phyloP scores from a whole-genome alignment of 2,797 vertebrate genomes.

The Xiphorhynchus erythropygius region DNA sequence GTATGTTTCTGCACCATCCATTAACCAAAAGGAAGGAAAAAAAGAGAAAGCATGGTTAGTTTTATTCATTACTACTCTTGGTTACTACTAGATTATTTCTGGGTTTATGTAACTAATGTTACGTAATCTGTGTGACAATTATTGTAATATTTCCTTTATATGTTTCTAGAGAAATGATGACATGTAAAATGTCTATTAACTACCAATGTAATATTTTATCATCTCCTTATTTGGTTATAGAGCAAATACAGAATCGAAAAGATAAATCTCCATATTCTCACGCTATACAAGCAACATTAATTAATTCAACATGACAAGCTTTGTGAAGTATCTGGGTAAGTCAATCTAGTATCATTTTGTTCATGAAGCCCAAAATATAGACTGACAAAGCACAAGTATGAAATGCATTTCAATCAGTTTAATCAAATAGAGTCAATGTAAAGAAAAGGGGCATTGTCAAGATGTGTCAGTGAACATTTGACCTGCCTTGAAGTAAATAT shows the following conservation, averaged over 20 bases:
- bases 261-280: conserved; percentile 50
- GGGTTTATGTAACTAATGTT: not conserved
- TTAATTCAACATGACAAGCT: conserved; percentile 62
- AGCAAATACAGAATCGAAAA: conserved; percentile 21
- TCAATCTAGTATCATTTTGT: conserved; percentile 55
- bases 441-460: conserved; percentile 68
- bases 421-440: conserved; percentile 64
- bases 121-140: not conserved
- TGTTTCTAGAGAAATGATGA: not conserved
- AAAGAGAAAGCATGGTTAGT: not conserved
- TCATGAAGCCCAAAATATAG: conserved; percentile 47
- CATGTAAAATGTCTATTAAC: not conserved
- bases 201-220: not conserved
- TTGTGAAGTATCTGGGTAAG: conserved; percentile 63
- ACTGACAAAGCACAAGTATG: conserved; percentile 65
- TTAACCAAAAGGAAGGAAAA: not conserved
- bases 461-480: conserved; percentile 69
- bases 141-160: not conserved
- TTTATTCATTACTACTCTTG: not conserved
- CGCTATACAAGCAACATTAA: conserved; percentile 39
- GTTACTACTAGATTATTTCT: not conserved
- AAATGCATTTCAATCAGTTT: conserved; percentile 70
- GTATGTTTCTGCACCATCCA: not conserved
- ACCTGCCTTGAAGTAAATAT: conserved; percentile 57
- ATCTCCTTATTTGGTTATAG: conserved; percentile 13